These are phyloP conservation scores for Diorhabda elongata DNA, from an alignment of 1,140 invertebrate genomes.

Conservation along the genomic window DNA sequence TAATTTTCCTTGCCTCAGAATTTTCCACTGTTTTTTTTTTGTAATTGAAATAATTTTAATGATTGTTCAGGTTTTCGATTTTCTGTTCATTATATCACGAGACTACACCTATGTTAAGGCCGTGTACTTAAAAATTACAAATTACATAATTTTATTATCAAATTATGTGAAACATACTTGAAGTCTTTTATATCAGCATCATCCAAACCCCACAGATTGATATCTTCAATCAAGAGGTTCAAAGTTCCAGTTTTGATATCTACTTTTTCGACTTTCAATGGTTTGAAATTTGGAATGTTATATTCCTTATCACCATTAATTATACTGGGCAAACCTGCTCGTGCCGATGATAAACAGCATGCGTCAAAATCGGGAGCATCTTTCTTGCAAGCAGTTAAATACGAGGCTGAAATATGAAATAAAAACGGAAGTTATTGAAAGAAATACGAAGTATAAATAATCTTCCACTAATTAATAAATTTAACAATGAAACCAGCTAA, in stretches of 20 bases:
- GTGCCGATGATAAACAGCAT: slow-evolving; percentile 9
- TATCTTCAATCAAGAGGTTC: not conserved
- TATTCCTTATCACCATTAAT: slow-evolving; percentile 15
- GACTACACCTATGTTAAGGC: no score
- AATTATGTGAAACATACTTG: no score
- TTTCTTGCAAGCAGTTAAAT: slow-evolving; percentile 8
- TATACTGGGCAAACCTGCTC: slow-evolving; percentile 5
- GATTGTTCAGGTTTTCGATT: no score
- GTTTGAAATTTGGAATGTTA: slow-evolving; percentile 10
- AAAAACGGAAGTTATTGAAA: not conserved
- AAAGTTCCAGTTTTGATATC: slow-evolving; percentile 8
- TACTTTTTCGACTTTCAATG: slow-evolving; percentile 3
- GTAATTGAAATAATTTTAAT: no score
- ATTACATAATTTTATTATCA: no score
- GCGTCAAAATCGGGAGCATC: slow-evolving; percentile 12
- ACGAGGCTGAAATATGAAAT: slow-evolving; percentile 13
- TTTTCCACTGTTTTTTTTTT: no score
- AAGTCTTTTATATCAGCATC: not conserved
- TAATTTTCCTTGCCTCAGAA: no score
- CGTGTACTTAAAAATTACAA: no score
- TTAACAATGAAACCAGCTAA: no score
- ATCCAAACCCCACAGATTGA: not conserved
- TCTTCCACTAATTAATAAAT: no score
- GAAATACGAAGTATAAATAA: no score
- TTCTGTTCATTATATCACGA: no score